Conservation (phyloP, 2,888 invertebrate genomes). For the Thecophora atra region DNA sequence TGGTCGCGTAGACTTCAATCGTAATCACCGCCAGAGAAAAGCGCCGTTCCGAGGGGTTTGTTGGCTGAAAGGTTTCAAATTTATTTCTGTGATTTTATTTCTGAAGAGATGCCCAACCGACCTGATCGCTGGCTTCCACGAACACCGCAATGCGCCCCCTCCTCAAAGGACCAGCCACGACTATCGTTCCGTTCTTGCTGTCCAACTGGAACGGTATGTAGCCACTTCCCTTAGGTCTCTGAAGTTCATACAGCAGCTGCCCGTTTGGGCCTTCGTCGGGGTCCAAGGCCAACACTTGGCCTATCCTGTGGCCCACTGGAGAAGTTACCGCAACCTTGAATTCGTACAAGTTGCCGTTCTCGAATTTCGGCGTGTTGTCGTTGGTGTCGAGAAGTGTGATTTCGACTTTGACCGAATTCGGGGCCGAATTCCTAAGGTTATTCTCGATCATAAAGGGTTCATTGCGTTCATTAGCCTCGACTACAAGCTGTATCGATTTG, state of each 20-base stretch:
- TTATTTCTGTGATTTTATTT: neutral
- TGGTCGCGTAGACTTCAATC: slow-evolving; percentile 73
- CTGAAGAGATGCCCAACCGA: slow-evolving; percentile 33
- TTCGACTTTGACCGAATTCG: slow-evolving; percentile 77
- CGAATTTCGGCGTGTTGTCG: slow-evolving; percentile 88
- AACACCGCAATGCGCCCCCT: slow-evolving; percentile 82
- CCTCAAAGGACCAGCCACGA: slow-evolving; percentile 72
- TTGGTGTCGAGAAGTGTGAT: slow-evolving; percentile 88
- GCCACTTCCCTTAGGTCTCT: slow-evolving; percentile 74
- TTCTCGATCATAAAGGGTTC: slow-evolving; percentile 67
- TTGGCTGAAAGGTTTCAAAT: slow-evolving; percentile 68
- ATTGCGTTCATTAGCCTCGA: slow-evolving; percentile 82
- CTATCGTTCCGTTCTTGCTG: slow-evolving; percentile 75
- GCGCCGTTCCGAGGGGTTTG: slow-evolving; percentile 83
- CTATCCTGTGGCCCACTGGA: slow-evolving; percentile 76
- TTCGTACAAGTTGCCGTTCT: slow-evolving; percentile 84
- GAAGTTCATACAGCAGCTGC: slow-evolving; percentile 77
- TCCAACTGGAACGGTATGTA: slow-evolving; percentile 79
- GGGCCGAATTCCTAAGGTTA: slow-evolving; percentile 55
- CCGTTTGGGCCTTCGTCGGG: slow-evolving; percentile 78
- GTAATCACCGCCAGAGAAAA: slow-evolving; percentile 87
- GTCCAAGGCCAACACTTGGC: slow-evolving; percentile 83
- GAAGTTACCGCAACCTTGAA: slow-evolving; percentile 77
- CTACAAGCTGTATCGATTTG: slow-evolving; percentile 77
- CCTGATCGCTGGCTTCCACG: slow-evolving; percentile 81